Percentiles rank a stretch among this genome's conserved stretches.
phyloP scores from a whole-genome alignment of 2,888 invertebrate genomes.

The Scrobipalpa costella region DNA sequence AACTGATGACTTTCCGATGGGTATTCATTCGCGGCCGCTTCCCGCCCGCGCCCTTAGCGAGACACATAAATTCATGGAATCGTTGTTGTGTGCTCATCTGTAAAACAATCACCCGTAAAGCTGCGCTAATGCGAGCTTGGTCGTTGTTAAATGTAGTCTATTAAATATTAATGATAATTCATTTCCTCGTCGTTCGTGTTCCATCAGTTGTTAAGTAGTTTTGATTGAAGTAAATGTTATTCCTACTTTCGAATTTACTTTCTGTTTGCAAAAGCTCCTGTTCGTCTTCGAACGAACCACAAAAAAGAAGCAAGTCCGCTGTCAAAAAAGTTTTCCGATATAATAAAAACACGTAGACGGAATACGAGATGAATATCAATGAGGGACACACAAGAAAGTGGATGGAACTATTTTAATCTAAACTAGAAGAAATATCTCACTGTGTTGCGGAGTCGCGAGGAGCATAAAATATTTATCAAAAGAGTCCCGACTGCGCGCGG shows the following conservation, averaged over 20 bases:
- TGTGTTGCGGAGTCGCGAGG: slow-evolving; percentile 62
- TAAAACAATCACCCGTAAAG: slow-evolving; percentile 53
- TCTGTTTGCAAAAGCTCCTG: background rate
- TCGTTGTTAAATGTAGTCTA: slow-evolving; percentile 11
- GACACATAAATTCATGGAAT: slow-evolving; percentile 55
- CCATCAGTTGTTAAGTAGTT: background rate
- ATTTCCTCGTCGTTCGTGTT: background rate
- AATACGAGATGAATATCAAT: slow-evolving; percentile 57
- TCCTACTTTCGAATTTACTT: background rate
- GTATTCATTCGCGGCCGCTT: slow-evolving; percentile 69
- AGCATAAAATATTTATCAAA: slow-evolving; percentile 80
- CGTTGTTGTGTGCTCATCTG: slow-evolving; percentile 47
- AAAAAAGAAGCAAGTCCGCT: slow-evolving; percentile 20
- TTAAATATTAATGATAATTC: background rate
- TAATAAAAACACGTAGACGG: slow-evolving; percentile 37
- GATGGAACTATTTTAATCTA: slow-evolving; percentile 62
- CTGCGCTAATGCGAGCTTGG: slow-evolving; percentile 37
- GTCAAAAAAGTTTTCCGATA: slow-evolving; percentile 33
- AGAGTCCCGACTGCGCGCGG: slow-evolving; percentile 62
- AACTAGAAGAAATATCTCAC: slow-evolving; percentile 59
- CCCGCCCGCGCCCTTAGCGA: slow-evolving; percentile 47
- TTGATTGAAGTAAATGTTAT: background rate
- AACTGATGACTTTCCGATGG: slow-evolving; percentile 81
- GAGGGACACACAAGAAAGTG: slow-evolving; percentile 50
- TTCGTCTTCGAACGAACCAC: background rate